Evolutionary conservation across 2,797 vertebrate genomes (phyloP).

Genomic region (Crocodylus rhombifer): DNA sequence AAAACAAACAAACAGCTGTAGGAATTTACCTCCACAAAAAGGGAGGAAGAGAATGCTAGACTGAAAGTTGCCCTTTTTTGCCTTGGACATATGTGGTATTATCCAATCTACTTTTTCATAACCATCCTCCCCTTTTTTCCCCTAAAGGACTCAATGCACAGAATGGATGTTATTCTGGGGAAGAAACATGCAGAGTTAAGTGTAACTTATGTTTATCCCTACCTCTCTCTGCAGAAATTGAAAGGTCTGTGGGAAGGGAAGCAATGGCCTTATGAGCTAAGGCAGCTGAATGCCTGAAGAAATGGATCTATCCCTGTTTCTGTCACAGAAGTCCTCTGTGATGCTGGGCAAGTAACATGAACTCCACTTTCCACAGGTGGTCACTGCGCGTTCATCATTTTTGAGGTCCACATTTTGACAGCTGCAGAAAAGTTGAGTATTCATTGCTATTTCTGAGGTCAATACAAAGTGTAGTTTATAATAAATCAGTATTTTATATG

Average conservation of each 20-base stretch:
- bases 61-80: neutral
- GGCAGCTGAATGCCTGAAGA: constrained; percentile 14
- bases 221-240: neutral
- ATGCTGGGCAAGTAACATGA: neutral
- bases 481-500: too few relatives aligned
- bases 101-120: neutral
- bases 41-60: neutral
- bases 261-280: neutral
- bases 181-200: neutral
- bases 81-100: neutral
- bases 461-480: constrained; percentile 40
- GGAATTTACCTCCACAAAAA: neutral
- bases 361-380: neutral
- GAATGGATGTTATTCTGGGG: neutral
- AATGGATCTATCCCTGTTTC: neutral
- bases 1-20: neutral
- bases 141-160: neutral
- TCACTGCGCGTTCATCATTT: constrained; percentile 5
- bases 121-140: neutral
- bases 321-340: neutral
- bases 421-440: neutral
- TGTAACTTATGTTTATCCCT: neutral
- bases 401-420: neutral
- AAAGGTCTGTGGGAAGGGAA: constrained; percentile 9
- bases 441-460: neutral